Base-by-base conservation (phyloP, 1,140 invertebrate genomes). In the Wiebesia pumilae region DNA sequence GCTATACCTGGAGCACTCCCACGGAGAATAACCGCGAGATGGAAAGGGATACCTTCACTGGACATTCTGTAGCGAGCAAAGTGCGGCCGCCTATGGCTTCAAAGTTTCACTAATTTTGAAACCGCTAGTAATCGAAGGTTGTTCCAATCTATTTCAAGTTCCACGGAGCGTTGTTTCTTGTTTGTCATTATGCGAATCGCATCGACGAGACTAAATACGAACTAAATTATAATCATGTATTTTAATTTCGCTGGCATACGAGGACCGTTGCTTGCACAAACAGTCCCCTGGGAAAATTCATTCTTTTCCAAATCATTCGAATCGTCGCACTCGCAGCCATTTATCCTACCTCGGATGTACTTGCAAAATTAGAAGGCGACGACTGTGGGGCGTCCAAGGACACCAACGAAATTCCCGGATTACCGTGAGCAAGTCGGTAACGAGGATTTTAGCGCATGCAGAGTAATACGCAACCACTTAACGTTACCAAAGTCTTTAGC, bases 91-190 rank as follows among this genome's bases (percentile, higher is more conserved):
- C 62, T 79, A 71, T 43, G 40, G 4, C 65, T 78, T 65, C 27
- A 67, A 84, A 79, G 54, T 78, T 78, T 65, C 24, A 69, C 83
- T 84, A 79, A 84, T 84, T 65, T 38, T 43, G 40, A 65, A 79
- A 69, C 83, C 75, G 58, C 79, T 84, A 84, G 38, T 75, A 65
- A 81, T 62, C 16, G 79, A 10, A 33, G 54, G 33, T 30, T 38
- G 69, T 21, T 24, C 9, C 21, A 38, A 9, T n/a, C n/a, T 78
- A 27, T 54, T 33, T 33, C 54, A 78, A 33, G 0, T 51, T 0
- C 4, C 77, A 51, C 27, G 19, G 4, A 3, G 7, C n/a, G 27
- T 75, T 75, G n/a, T n/a, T n/a, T 19, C 33, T n/a, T 35, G 33
- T 54, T 16, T 54, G 10, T 54, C n/a, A n/a, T 43, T 43, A n/a